Conservation (phyloP, 2,113 vertebrate genomes). For the Isichthys henryi region DNA sequence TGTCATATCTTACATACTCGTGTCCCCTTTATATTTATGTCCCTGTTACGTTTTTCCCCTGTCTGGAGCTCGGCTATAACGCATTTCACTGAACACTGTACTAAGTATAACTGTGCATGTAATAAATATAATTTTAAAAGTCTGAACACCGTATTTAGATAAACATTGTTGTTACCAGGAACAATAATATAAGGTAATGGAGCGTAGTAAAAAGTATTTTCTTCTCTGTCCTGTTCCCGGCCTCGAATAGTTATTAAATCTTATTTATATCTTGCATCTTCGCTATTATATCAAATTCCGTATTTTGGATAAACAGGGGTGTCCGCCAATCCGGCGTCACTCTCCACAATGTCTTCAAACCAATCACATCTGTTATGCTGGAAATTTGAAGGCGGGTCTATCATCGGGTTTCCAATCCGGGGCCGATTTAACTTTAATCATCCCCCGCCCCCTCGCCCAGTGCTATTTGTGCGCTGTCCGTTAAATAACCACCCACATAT, state of each 20-base stretch:
- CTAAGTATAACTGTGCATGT: not conserved
- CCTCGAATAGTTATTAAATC: slow-evolving; percentile 32
- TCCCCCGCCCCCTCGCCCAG: not conserved
- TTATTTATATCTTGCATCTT: slow-evolving; percentile 25
- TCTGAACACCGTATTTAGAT: not conserved
- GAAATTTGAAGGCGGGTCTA: not conserved
- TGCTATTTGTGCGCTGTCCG: not conserved
- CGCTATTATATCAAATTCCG: not conserved
- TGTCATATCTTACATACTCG: not conserved
- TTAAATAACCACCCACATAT: not conserved
- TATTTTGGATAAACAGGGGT: slow-evolving; percentile 13
- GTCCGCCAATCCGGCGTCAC: not conserved
- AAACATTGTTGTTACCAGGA: not conserved
- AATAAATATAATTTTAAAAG: not conserved
- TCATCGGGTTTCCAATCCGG: not conserved
- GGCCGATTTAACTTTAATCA: not conserved
- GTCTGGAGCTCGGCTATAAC: not conserved
- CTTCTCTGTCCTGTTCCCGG: slow-evolving; percentile 8
- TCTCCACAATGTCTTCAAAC: not conserved
- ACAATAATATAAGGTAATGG: not conserved
- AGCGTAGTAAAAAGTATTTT: slow-evolving; percentile 22
- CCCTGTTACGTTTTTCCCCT: not conserved
- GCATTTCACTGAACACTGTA: not conserved
- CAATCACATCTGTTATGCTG: not conserved
- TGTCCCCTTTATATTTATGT: not conserved